Base-by-base conservation (phyloP, 2,797 vertebrate genomes). In the Otus scops region DNA sequence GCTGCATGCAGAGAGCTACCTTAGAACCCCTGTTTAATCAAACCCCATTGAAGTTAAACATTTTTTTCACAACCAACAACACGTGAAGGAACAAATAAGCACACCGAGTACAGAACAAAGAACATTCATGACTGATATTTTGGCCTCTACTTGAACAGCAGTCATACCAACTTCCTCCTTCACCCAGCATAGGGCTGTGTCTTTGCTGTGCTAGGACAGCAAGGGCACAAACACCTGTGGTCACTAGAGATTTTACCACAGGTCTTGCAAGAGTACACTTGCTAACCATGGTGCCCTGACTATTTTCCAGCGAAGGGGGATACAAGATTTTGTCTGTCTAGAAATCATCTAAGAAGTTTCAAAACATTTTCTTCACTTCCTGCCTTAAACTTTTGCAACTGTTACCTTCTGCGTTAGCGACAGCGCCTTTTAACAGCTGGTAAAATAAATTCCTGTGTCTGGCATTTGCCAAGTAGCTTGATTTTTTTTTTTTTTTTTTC, bases 281-380 rank as follows among this genome's bases (percentile, higher is more conserved):
- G 57, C 90, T 69, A 91, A 61, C 78, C 78, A 19, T 17, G 64
- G 32, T 47, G 81, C 91, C 61, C 78, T 83, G 93, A 64, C 90
- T 87, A 2, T 27, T 51, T 30, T 77, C 88, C 93, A 95, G 53
- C 0, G 3, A 41, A 27, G 43, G 61, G 19, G 63, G 64, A 70
- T 27, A 69, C 36, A 73, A 69, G 54, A 86, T 67, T 93, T 94
- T 89, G 69, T 57, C 53, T 79, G 86, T 76, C 69, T 89, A 77
- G 60, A 92, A 80, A 80, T 61, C 73, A 45, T 51, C 51, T 70
- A 30, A 73, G 32, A 57, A 11, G 16, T 85, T 95, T 91, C 88
- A 87, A 85, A 94, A 85, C 23, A 7, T 59, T 78, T 93, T 64
- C 39, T 79, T 92, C 48, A 54, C 86, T 97, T 95, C 94, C 93